Conservation (phyloP, 2,888 invertebrate species). For the Tubulanus polymorphus region DNA sequence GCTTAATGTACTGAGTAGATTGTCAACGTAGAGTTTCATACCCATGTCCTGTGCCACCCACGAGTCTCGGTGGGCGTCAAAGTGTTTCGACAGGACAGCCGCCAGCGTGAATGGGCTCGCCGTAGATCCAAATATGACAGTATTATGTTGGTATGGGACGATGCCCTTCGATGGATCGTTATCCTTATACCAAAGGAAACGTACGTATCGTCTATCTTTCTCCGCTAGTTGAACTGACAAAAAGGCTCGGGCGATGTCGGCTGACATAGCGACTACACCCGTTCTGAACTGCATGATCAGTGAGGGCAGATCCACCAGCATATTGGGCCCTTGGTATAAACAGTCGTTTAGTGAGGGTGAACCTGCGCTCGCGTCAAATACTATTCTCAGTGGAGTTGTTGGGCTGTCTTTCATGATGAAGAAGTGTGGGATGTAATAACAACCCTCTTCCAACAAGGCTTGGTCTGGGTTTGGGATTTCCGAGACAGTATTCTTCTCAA, state of each 20-base stretch:
- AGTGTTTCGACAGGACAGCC: slow-evolving; percentile 1
- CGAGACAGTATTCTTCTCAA: not conserved
- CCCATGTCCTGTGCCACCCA: not conserved
- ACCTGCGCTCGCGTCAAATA: not conserved
- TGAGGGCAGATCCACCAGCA: not conserved
- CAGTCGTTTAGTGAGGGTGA: not conserved
- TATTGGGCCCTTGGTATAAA: not conserved
- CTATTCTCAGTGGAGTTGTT: not conserved
- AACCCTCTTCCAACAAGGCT: not conserved
- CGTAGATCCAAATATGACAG: slow-evolving; percentile 13
- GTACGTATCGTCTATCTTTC: not conserved
- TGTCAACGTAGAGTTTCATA: not conserved
- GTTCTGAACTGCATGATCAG: not conserved
- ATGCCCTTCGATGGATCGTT: not conserved
- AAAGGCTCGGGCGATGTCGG: not conserved
- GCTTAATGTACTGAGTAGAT: not conserved
- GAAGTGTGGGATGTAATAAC: not conserved
- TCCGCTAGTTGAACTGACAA: not conserved
- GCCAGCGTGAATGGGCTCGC: not conserved
- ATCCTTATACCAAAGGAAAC: not conserved
- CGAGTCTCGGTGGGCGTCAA: not conserved
- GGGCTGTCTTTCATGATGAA: not conserved
- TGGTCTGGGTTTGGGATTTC: not conserved
- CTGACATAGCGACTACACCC: not conserved
- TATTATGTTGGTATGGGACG: slow-evolving; percentile 8